A percentile compares a stretch with the other conserved stretches of the same genome.
Evolutionary conservation across 2,888 invertebrate genomes (phyloP).

Genomic region (Drosophila stalkeri): DNA sequence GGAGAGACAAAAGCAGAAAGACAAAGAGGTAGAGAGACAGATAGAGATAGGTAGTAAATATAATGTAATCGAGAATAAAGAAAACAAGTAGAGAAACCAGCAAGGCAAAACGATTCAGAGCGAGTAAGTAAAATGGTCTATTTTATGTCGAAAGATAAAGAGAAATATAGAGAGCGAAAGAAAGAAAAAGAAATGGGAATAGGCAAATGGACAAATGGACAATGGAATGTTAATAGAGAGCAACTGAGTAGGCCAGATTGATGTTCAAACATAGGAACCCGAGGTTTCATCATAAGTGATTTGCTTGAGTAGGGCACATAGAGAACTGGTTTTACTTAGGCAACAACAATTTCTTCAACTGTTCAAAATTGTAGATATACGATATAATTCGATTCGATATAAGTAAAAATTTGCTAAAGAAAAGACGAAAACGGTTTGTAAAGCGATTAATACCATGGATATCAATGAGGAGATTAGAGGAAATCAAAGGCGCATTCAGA

Average conservation of each 20-base stretch:
- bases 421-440: neutral
- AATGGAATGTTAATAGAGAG: neutral
- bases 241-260: neutral
- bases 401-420: neutral
- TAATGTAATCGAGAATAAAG: no score
- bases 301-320: neutral
- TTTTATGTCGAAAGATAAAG: no score
- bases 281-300: neutral
- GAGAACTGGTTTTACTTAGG: neutral
- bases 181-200: no score
- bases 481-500: neutral
- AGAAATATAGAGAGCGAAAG: no score
- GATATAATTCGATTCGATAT: neutral
- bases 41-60: no score
- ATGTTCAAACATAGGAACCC: neutral
- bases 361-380: constrained; percentile 7
- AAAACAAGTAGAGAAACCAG: no score
- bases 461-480: neutral
- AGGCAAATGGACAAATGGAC: no score
- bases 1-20: no score
- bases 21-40: neutral
- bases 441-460: neutral
- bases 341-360: neutral
- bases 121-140: no score
- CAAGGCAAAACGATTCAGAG: no score